These are phyloP conservation scores for Plagodis dolabraria DNA, from an alignment of 2,888 invertebrate genomes.

Conservation along the genomic window DNA sequence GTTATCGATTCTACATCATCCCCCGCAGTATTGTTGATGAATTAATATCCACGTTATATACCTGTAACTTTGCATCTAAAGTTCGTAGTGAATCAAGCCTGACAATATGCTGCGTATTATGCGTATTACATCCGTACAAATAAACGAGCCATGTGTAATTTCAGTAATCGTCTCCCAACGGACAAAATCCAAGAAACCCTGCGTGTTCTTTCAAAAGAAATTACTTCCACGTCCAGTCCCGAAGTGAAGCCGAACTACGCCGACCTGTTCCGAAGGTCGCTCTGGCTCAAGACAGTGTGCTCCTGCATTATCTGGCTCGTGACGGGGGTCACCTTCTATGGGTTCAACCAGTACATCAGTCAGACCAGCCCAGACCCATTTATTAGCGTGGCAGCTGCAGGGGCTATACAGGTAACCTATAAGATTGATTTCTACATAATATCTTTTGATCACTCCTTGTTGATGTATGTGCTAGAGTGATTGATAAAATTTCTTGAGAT, in stretches of 20 bases:
- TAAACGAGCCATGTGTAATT: background rate
- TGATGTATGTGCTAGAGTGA: no score
- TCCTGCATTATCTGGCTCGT: slow-evolving; percentile 92
- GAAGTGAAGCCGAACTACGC: slow-evolving; percentile 78
- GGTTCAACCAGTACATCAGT: slow-evolving; percentile 92
- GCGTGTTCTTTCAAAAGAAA: slow-evolving; percentile 58
- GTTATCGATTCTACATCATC: no score
- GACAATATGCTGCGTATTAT: no score
- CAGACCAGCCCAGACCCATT: slow-evolving; percentile 92
- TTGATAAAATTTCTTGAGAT: no score
- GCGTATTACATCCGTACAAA: no score
- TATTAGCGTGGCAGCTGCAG: slow-evolving; percentile 89
- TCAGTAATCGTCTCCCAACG: slow-evolving; percentile 79
- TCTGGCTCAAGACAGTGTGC: slow-evolving; percentile 87
- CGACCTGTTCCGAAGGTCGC: slow-evolving; percentile 87
- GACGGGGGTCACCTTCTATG: slow-evolving; percentile 93
- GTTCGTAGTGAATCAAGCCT: no score
- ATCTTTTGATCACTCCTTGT: no score
- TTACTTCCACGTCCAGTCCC: slow-evolving; percentile 43
- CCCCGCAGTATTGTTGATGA: no score
- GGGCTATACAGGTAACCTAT: slow-evolving; percentile 65
- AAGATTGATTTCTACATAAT: no score
- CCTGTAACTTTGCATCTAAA: no score
- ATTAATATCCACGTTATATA: no score
- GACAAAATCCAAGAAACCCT: slow-evolving; percentile 75